These are phyloP conservation scores for Ptiloglossa arizonensis DNA, from an alignment of 1,140 invertebrate species.

Conservation along the genomic window DNA sequence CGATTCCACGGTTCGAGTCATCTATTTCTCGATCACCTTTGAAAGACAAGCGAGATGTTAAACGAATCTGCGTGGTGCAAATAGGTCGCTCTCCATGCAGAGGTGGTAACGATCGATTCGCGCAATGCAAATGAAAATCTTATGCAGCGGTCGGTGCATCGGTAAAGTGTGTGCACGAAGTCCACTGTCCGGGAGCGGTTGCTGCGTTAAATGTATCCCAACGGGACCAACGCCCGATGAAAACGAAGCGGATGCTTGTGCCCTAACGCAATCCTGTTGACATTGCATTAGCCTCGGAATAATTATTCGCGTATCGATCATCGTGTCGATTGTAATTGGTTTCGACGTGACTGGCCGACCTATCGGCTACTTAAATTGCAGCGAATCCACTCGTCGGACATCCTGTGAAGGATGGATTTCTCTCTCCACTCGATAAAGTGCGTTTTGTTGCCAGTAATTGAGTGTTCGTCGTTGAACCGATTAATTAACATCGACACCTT, in stretches of 20 bases:
- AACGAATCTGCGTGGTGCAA: slow-evolving; percentile 17
- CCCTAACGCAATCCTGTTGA: slow-evolving; percentile 55
- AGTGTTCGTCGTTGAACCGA: slow-evolving; percentile 8
- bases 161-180: slow-evolving; percentile 16
- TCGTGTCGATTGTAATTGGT: slow-evolving; percentile 63
- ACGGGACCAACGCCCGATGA: slow-evolving; percentile 34
- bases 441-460: slow-evolving; percentile 12
- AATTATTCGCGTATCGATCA: slow-evolving; percentile 73
- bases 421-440: slow-evolving; percentile 13
- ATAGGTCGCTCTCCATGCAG: not conserved
- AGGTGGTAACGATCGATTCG: slow-evolving; percentile 41
- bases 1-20: not conserved
- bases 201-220: slow-evolving; percentile 50
- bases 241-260: slow-evolving; percentile 48
- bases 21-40: slow-evolving; percentile 2
- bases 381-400: slow-evolving; percentile 9
- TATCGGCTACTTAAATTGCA: slow-evolving; percentile 58
- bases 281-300: slow-evolving; percentile 66
- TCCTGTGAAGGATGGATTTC: slow-evolving; percentile 27
- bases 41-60: slow-evolving; percentile 14
- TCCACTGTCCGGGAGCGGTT: slow-evolving; percentile 23
- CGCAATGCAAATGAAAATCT: slow-evolving; percentile 63
- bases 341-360: slow-evolving; percentile 52
- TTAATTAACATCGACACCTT: slow-evolving; percentile 7
- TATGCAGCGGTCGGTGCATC: slow-evolving; percentile 36